phyloP scores from a whole-genome alignment of 2,888 invertebrate genomes.

The Cantharis rustica region DNA sequence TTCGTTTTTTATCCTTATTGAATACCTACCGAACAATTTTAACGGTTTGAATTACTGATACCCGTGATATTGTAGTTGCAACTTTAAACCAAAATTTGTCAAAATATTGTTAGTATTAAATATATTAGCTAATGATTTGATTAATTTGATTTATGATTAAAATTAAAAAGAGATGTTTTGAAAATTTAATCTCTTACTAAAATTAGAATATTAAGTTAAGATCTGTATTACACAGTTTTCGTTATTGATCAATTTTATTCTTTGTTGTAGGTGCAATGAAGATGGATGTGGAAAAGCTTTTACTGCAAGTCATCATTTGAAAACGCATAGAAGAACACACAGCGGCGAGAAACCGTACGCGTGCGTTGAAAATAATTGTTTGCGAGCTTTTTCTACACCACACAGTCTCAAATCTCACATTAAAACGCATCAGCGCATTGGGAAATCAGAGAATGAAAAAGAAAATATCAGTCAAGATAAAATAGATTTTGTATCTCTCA shows the following conservation, averaged over 20 bases:
- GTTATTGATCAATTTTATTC: constrained; percentile 7
- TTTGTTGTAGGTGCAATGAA: constrained; percentile 70
- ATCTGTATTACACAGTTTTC: neutral
- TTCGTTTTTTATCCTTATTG: too few relatives aligned
- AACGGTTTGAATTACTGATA: neutral
- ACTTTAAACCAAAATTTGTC: neutral
- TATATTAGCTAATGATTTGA: neutral
- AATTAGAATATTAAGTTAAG: too few relatives aligned
- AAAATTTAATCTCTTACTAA: neutral
- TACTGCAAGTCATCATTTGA: constrained; percentile 91
- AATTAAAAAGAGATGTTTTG: neutral
- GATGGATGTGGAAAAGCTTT: constrained; percentile 91
- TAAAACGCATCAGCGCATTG: constrained; percentile 66
- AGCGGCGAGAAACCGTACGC: constrained; percentile 78
- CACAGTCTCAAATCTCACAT: constrained; percentile 82
- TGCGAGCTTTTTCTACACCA: constrained; percentile 81
- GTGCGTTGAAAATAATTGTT: constrained; percentile 71
- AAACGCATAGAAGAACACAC: constrained; percentile 86
- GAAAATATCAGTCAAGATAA: neutral
- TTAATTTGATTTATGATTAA: neutral
- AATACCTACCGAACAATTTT: too few relatives aligned
- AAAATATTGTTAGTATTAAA: neutral
- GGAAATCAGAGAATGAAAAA: constrained; percentile 16
- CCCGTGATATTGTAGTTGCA: neutral
- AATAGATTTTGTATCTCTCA: constrained; percentile 1